Evolutionary conservation across 2,797 vertebrate genomes (phyloP), one percentile per base, ranked within the genome.

Genomic region (Tympanoctomys barrerae): DNA sequence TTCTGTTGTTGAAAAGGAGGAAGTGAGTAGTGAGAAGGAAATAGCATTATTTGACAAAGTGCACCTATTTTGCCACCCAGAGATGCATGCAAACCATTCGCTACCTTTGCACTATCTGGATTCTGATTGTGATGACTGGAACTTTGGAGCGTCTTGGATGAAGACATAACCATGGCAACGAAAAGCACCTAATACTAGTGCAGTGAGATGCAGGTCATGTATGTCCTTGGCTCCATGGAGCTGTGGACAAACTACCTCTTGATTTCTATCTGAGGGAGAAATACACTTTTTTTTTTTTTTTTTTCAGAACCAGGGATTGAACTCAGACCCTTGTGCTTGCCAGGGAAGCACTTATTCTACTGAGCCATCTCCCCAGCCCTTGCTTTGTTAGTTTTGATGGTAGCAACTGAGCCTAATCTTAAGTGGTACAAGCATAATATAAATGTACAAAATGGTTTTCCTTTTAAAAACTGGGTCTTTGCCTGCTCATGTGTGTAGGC

Each of bases 401-500:
- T 7, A 81, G 73, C 19, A 12, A 18, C 26, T 33, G 68, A 91
- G 18, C 31, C 61, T 90, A 33, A 71, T 92, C 31, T 90, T 87
- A 86, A 83, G 31, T 12, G 24, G 81, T 64, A 33, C 31, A 75
- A 87, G 28, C 46, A 13, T 73, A 62, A 39, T n/a, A 54, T 66
- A 68, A 90, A 52, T 54, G 11, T 73, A 46, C 11, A 73, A 82
- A 75, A 49, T 66, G 77, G 31, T 4, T 91, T 87, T 85, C 18
- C 36, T 91, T 84, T n/a, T 42, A 42, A 91, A 90, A 66, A 46
- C n/a, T 39, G 7, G 52, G 36, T 62, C 46, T 90, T 80, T 92
- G 64, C 61, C 57, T 91, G 12, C 26, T 16, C 54, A 10, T 36
- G 71, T 16, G 70, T 54, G 57, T 85, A 24, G 28, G 33, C 7